A percentile compares a stretch with the other conserved stretches of the same genome.
Conservation (phyloP, 2,888 invertebrate genomes). For the Macropis europaea region DNA sequence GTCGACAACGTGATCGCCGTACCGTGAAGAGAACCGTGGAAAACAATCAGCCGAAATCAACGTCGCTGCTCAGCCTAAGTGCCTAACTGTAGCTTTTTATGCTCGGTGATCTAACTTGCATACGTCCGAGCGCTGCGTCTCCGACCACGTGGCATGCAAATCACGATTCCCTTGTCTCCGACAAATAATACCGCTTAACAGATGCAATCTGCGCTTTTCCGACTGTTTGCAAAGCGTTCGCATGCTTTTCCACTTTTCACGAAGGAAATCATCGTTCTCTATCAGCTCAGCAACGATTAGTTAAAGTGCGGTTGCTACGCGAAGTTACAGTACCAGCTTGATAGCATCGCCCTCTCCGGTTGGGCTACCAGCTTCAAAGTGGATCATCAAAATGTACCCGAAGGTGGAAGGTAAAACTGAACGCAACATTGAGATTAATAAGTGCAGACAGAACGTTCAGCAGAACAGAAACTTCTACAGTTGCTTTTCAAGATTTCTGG, state of each 20-base stretch:
- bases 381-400: too few species aligned
- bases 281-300: too few species aligned
- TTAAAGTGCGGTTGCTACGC: too few species aligned
- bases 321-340: too few species aligned
- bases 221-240: not conserved
- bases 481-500: too few species aligned
- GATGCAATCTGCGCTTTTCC: constrained; percentile 49
- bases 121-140: not conserved
- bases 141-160: constrained; percentile 45
- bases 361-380: too few species aligned
- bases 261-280: too few species aligned
- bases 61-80: constrained; percentile 55
- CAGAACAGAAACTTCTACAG: too few species aligned
- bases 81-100: constrained; percentile 63
- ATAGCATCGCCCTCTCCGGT: too few species aligned
- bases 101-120: constrained; percentile 49
- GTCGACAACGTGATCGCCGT: constrained; percentile 19
- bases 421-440: too few species aligned
- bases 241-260: not conserved
- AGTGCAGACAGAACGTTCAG: too few species aligned
- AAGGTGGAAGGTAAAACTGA: too few species aligned
- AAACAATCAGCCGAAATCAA: constrained; percentile 51
- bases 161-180: constrained; percentile 11
- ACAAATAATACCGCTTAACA: constrained; percentile 29
- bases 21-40: constrained; percentile 51